These are phyloP conservation scores for Myodes glareolus DNA, from an alignment of 2,113 vertebrate genomes.

Conservation along the genomic window DNA sequence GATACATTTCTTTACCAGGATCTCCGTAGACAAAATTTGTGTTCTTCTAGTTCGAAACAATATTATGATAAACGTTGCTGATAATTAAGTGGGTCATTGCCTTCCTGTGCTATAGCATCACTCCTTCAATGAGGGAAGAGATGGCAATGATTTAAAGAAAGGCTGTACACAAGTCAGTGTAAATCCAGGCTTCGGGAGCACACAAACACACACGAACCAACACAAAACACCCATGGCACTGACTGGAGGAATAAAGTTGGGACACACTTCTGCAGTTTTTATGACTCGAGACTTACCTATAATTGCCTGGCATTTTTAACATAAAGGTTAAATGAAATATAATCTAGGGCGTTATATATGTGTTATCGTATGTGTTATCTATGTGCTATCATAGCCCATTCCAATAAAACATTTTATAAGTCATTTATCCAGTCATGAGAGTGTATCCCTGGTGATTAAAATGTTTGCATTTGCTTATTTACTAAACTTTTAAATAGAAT, in stretches of 20 bases:
- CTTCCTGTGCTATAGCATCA: neutral
- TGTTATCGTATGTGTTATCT: too few relatives aligned
- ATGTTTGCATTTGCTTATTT: neutral
- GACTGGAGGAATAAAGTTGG: neutral
- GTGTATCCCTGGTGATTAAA: neutral
- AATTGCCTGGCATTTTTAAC: neutral
- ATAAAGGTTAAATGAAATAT: neutral
- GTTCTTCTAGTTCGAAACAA: neutral
- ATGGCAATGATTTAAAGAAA: neutral
- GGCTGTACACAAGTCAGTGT: neutral
- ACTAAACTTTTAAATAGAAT: neutral
- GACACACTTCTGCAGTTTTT: neutral
- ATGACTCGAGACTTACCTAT: neutral
- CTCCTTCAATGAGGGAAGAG: neutral
- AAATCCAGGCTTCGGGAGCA: neutral
- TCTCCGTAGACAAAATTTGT: fast-evolving
- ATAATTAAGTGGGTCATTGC: neutral
- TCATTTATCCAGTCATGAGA: neutral
- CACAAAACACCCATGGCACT: neutral
- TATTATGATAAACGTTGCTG: neutral
- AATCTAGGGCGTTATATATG: neutral
- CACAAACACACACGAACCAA: fast-evolving
- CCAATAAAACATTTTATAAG: neutral
- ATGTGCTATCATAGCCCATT: neutral
- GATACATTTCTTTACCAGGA: fast-evolving